A percentile compares a stretch with the other conserved stretches of the same genome.
phyloP scores from a whole-genome alignment of 64 coral and sea anemone genomes.

The Porites lutea region DNA sequence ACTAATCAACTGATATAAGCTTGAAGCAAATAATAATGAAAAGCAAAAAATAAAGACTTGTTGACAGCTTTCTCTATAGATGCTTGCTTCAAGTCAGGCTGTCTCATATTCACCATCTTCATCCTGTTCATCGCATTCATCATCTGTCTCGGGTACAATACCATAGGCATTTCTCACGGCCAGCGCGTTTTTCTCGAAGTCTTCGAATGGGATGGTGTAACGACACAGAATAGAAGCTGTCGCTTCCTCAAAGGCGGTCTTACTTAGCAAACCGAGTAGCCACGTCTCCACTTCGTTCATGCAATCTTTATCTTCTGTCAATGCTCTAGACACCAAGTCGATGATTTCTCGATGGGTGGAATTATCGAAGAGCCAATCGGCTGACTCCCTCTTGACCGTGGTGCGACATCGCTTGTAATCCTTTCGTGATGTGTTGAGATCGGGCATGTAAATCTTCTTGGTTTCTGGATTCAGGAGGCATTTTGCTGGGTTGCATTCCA shows the following conservation, averaged over 20 bases:
- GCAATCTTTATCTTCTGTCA: background rate
- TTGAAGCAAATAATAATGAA: no score
- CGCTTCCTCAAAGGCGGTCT: background rate
- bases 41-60: no score
- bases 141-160: background rate
- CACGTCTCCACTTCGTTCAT: background rate
- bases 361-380: background rate
- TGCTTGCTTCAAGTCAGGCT: no score
- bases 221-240: background rate
- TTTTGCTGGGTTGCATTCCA: background rate
- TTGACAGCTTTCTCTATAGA: no score
- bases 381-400: background rate
- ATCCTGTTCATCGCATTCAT: background rate
- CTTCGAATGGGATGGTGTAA: background rate
- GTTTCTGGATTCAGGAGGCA: background rate
- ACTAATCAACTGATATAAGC: no score
- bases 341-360: background rate
- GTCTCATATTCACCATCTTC: background rate
- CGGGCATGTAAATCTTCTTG: background rate
- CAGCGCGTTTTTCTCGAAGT: background rate
- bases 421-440: background rate
- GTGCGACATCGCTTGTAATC: background rate
- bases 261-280: accelerated
- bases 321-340: background rate
- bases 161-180: background rate